phyloP scores from a whole-genome alignment of 2,888 invertebrate species.

The Empis stercorea region DNA sequence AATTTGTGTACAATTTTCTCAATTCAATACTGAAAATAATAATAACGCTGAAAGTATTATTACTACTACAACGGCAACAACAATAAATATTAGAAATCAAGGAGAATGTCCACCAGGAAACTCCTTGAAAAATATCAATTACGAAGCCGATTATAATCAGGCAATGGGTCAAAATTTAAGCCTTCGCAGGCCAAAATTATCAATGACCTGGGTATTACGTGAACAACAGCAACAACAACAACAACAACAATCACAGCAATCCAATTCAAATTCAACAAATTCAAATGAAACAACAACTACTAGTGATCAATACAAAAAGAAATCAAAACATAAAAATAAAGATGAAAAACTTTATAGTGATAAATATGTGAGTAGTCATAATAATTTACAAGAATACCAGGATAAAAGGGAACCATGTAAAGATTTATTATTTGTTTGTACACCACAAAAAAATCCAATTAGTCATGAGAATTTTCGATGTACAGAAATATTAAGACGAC shows the following conservation, averaged over 20 bases:
- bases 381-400: slow-evolving; percentile 30
- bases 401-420: slow-evolving; percentile 25
- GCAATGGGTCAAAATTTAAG: slow-evolving; percentile 44
- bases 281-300: slow-evolving; percentile 9
- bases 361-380: slow-evolving; percentile 34
- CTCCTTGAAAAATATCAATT: too few species aligned
- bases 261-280: slow-evolving; percentile 5
- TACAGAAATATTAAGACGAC: slow-evolving; percentile 13
- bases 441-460: slow-evolving; percentile 29
- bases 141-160: slow-evolving; percentile 12
- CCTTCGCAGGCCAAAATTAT: slow-evolving; percentile 49
- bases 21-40: slow-evolving; percentile 1
- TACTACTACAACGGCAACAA: slow-evolving; percentile 16
- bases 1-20: slow-evolving; percentile 9
- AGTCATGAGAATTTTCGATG: slow-evolving; percentile 4
- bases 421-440: slow-evolving; percentile 32
- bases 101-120: background rate
- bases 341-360: slow-evolving; percentile 23
- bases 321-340: slow-evolving; percentile 13
- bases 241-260: slow-evolving; percentile 14
- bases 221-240: slow-evolving; percentile 42
- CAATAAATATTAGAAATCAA: slow-evolving; percentile 3
- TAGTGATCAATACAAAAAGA: slow-evolving; percentile 16
- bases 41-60: slow-evolving; percentile 5
- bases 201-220: slow-evolving; percentile 61